These are phyloP conservation scores for Darevskia nairensis DNA, from an alignment of 2,797 vertebrate species.

Conservation along the genomic window DNA sequence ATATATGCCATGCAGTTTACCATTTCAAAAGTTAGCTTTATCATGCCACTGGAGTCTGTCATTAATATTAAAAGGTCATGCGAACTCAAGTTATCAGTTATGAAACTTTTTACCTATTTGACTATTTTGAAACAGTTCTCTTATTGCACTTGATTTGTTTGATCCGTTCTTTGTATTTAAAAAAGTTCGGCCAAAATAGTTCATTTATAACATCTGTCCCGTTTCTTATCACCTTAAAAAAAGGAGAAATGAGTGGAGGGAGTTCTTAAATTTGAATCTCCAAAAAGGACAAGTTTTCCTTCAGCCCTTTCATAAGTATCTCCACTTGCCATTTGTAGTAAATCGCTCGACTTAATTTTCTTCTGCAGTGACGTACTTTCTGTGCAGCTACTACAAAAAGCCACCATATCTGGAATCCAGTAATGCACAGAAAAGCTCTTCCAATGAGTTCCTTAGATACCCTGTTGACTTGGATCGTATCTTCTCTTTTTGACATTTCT, in stretches of 20 bases:
- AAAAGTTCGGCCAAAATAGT: slow-evolving; percentile 70
- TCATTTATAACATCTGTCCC: slow-evolving; percentile 79
- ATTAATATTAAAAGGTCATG: slow-evolving; percentile 86
- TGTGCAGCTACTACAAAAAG: slow-evolving; percentile 79
- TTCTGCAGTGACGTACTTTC: slow-evolving; percentile 72
- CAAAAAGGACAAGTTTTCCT: slow-evolving; percentile 66
- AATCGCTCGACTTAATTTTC: slow-evolving; percentile 50
- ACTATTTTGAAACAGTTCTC: slow-evolving; percentile 80
- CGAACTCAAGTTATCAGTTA: slow-evolving; percentile 82
- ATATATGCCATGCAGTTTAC: slow-evolving; percentile 91
- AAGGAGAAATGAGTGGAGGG: slow-evolving; percentile 67
- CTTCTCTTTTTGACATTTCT: slow-evolving; percentile 99
- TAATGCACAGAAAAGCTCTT: slow-evolving; percentile 69
- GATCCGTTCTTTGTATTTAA: slow-evolving; percentile 80
- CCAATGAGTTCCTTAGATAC: slow-evolving; percentile 84
- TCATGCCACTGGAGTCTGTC: slow-evolving; percentile 88
- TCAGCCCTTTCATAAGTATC: slow-evolving; percentile 51
- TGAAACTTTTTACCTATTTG: slow-evolving; percentile 73
- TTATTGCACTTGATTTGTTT: slow-evolving; percentile 85
- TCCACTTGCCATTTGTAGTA: slow-evolving; percentile 49
- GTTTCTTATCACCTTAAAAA: slow-evolving; percentile 55
- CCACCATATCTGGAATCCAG: slow-evolving; percentile 80
- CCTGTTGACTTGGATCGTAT: slow-evolving; percentile 92
- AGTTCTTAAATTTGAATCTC: slow-evolving; percentile 69
- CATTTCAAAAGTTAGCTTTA: slow-evolving; percentile 86